Conservation (phyloP, 2,797 vertebrate species). For the Zenarchopterus dispar region DNA sequence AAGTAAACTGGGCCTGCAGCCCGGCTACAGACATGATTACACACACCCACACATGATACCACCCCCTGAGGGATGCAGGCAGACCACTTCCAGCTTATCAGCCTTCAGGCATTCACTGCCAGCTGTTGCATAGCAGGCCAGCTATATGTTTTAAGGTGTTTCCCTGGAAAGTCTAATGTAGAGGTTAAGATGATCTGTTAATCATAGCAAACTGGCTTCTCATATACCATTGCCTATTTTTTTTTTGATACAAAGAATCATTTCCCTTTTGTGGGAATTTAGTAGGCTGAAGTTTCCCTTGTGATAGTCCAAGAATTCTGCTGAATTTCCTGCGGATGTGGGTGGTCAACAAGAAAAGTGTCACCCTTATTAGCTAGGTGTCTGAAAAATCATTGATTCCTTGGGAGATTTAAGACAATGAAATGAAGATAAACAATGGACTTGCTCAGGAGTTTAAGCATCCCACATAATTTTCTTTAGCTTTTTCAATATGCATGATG, state of each 20-base stretch:
- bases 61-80: constrained; percentile 45
- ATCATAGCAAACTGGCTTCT: not conserved
- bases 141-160: constrained; percentile 22
- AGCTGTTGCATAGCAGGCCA: constrained; percentile 50
- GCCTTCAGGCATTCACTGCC: constrained; percentile 50
- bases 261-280: not conserved
- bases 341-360: no score
- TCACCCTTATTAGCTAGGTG: no score
- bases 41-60: constrained; percentile 39
- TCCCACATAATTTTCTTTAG: constrained; percentile 3
- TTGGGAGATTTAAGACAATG: no score
- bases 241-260: not conserved
- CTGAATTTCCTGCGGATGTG: no score
- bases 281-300: no score
- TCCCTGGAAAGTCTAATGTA: not conserved
- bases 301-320: no score
- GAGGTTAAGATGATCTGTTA: not conserved
- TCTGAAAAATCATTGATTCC: no score
- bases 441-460: not conserved
- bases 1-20: constrained; percentile 52
- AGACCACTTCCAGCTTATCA: constrained; percentile 48
- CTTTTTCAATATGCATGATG: not conserved
- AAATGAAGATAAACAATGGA: not conserved
- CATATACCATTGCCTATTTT: not conserved
- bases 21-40: constrained; percentile 48